Evolutionary conservation across 2,113 vertebrate species (phyloP).

Genomic region (Pomatorhinus ruficollis): DNA sequence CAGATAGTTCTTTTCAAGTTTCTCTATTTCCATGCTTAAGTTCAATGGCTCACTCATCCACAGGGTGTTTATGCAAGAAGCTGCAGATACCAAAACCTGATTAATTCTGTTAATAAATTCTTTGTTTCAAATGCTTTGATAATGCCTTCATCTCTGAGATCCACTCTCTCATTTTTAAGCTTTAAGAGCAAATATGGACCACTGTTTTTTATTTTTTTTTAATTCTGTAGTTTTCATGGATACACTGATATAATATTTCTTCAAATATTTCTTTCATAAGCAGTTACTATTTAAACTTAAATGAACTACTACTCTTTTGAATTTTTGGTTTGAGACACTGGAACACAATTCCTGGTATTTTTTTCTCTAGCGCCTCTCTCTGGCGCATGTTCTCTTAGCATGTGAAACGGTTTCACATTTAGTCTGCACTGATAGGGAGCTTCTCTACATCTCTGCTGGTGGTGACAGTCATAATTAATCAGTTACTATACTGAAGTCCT

Average conservation of each 20-base stretch:
- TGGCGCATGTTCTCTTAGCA: not conserved
- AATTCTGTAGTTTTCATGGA: not conserved
- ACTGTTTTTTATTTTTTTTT: not conserved
- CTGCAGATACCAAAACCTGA: not conserved
- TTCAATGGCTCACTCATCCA: not conserved
- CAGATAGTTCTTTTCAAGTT: not conserved
- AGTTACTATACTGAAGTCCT: not conserved
- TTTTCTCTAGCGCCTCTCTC: not conserved
- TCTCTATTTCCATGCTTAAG: not conserved
- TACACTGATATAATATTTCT: not conserved
- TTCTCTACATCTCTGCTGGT: accelerated
- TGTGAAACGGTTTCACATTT: not conserved
- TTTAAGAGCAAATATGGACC: not conserved
- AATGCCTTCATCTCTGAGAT: not conserved
- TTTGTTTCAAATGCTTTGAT: not conserved
- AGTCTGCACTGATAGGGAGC: not conserved
- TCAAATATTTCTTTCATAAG: not conserved
- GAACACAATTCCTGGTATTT: not conserved
- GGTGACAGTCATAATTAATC: not conserved
- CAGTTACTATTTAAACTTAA: not conserved
- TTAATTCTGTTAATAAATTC: not conserved
- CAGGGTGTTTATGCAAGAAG: not conserved
- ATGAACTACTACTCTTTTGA: not conserved
- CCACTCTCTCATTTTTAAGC: not conserved
- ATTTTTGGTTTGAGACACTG: not conserved